Evolutionary conservation across 92 coral and sea anemone species (phyloP), one percentile per base, ranked within the genome.

Genomic region (Isaurus tuberculatus): DNA sequence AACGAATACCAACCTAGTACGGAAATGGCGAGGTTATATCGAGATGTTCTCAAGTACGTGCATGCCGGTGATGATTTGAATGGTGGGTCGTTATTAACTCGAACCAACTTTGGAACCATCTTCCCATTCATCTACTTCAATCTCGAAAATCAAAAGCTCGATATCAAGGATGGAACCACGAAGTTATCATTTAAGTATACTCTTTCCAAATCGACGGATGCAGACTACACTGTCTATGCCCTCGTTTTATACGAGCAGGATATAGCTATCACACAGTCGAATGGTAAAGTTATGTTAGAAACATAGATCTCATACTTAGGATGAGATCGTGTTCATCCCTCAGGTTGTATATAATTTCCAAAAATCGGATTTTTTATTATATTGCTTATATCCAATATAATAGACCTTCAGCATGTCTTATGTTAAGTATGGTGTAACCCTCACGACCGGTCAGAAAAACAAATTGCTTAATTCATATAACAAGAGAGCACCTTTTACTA

Each of bases 161-260:
- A 73, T 17, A 37, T 73, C 0, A 73, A 73, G 37, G 60, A 73
- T 42, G 79, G 63, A 0, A 73, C 60, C 0, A 73, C 61, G 1
- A 73, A 73, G 25, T 23, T 73, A 1, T 2, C 73, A 2, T 67
- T 67, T 5, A 73, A 40, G 2, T 73, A 73, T 1, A 73, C 11
- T 42, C 15, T 53, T 6, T 53, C 63, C 2, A 8, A 1, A 0
- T 23, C 66, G 9, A 4, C 79, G 0, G 36, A 72, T 10, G 65
- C 79, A 14, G 79, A 44, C 4, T 72, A 72, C 57, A 72, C 29
- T 15, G 17, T 72, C 20, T 72, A 72, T 33, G 79, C 49, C 15
- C 49, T 72, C 0, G 57, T 72, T 0, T 29, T 72, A 2, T 55
- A 72, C 13, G 79, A 72, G 23, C 55, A 72, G 57, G 79, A 72